Base-by-base conservation (phyloP, 2,113 vertebrate species). In the Rissa tridactyla region DNA sequence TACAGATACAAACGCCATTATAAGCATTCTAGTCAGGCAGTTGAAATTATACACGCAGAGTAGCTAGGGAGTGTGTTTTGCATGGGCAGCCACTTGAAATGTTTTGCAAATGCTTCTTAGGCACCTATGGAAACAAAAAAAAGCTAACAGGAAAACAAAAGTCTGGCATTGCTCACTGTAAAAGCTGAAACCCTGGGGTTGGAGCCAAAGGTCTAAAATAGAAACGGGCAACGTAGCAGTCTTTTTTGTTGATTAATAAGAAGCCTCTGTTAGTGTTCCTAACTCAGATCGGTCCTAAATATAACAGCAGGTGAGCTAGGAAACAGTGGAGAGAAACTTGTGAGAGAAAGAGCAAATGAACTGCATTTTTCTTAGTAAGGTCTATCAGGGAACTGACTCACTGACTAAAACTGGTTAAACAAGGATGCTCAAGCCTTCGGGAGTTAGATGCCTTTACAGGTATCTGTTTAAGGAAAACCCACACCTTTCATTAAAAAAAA, bases 401-500 rank as follows among this genome's bases (percentile, higher is more conserved):
- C 62, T 90, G 40, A 29, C 49, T 91, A 54, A 93, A 97, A 96
- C 96, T 95, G 94, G 94, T 96, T 96, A 79, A 94, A 96, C 96
- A 71, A 95, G 96, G 94, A 70, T 96, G 66, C 75, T 90, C 30
- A 54, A 73, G 90, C 82, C 70, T 94, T 91, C 78, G 46, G 92
- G 92, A 93, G 70, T 40, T 54, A 87, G 82, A 92, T 88, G 85
- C 58, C 82, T 92, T 90, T 85, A 72, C 82, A 96, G 58, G 78
- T 60, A 86, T 95, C 58, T 91, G 82, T 76, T 93, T 72, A 94
- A 95, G 94, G 75, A 88, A 96, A 97, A 72, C 71, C 93, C 92
- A 95, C 96, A 95, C 84, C 84, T 95, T 93, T 95, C 25, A 88
- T 91, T 91, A 11, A 13, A 42, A 17, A 8, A 65, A 60, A 77